Conservation (phyloP, 2,113 vertebrate species). For the Tympanuchus pallidicinctus region DNA sequence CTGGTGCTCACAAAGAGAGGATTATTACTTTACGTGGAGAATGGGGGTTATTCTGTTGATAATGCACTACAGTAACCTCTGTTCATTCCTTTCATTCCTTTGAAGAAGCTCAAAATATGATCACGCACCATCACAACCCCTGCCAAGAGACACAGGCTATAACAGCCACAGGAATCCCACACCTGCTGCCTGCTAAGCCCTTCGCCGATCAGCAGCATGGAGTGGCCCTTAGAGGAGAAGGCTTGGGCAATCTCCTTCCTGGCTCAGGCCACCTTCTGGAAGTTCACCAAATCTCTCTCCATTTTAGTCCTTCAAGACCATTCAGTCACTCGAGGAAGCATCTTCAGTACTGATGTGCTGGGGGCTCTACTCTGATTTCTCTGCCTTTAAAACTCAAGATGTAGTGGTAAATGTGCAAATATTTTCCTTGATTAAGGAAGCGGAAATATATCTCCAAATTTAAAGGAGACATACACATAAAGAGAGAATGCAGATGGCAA, state of each 20-base stretch:
- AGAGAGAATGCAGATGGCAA: background rate
- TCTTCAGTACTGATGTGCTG: background rate
- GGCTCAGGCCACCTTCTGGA: constrained; percentile 25
- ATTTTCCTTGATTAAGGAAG: background rate
- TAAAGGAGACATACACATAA: background rate
- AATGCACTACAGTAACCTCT: constrained; percentile 55
- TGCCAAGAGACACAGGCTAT: background rate
- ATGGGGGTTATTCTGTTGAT: constrained; percentile 21
- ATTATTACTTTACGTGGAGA: constrained; percentile 54
- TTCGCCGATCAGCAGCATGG: background rate
- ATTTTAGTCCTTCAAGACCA: background rate
- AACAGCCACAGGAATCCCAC: constrained; percentile 53
- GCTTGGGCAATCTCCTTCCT: constrained; percentile 30
- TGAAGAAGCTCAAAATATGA: constrained; percentile 61
- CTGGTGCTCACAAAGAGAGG: constrained; percentile 54
- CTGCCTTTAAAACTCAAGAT: background rate
- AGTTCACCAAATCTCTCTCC: constrained; percentile 25
- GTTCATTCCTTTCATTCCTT: constrained; percentile 73
- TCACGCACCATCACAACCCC: background rate
- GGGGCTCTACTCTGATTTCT: background rate
- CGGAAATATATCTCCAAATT: background rate
- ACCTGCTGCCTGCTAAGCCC: constrained; percentile 60
- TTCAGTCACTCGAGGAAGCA: background rate
- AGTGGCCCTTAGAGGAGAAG: constrained; percentile 53
- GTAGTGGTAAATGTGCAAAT: background rate